Conservation (phyloP, 37 sponge, comb jelly and placozoan species). For the Amphimedon queenslandica region DNA sequence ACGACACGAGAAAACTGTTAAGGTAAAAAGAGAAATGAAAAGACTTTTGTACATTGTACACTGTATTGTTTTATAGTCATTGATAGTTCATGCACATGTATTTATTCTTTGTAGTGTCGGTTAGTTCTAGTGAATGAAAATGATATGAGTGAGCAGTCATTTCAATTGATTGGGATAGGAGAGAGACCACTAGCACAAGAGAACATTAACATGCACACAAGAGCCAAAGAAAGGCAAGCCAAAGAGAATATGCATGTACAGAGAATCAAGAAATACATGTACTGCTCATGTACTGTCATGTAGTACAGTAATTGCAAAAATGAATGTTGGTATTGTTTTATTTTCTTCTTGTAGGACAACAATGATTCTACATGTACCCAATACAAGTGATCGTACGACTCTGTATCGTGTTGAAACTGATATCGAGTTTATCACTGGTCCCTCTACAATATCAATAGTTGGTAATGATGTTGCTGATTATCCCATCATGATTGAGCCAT, state of each 20-base stretch:
- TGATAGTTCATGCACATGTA: no score
- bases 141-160: conserved; percentile 54
- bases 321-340: background rate
- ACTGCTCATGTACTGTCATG: background rate
- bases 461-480: conserved; percentile 50
- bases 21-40: background rate
- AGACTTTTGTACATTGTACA: background rate
- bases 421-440: conserved; percentile 65
- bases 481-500: conserved; percentile 53
- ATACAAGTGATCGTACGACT: conserved; percentile 45
- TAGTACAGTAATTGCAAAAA: no score
- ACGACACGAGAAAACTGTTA: conserved; percentile 5
- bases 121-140: conserved; percentile 49
- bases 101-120: conserved; percentile 54
- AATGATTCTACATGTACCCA: conserved; percentile 71
- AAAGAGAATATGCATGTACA: background rate
- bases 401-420: conserved; percentile 61
- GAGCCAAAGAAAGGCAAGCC: conserved; percentile 61
- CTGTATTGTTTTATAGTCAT: background rate
- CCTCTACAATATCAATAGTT: conserved; percentile 44
- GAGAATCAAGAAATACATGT: background rate
- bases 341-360: conserved; percentile 18
- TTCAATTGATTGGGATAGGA: conserved; percentile 65
- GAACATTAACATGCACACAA: conserved; percentile 39
- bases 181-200: conserved; percentile 73